Evolutionary conservation across 2,113 vertebrate genomes (phyloP), one percentile per base, ranked within the genome.

Genomic region (Nerophis ophidion): DNA sequence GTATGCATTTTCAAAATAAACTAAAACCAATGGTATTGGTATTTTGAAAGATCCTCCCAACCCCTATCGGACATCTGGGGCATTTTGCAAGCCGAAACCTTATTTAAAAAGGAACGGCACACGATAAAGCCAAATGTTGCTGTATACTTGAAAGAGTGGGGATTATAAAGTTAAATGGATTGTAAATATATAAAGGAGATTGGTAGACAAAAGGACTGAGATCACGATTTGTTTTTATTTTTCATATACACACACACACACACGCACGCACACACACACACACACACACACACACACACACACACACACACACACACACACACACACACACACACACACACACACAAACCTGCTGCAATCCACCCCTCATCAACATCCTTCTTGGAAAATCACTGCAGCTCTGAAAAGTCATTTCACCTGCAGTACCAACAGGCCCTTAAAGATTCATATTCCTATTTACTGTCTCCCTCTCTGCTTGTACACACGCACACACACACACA

Each of bases 391-490:
- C 79, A 87, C 83, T 71, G 72, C 70, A 14, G 76, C 76, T 83
- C 80, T 77, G 78, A 87, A 86, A 88, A 86, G 83, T 84, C 74
- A 81, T 84, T 84, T 81, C 82, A 84, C 76, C 80, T 80, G 78
- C 85, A 77, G 70, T 81, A 76, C 80, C 84, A 89, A 86, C 82
- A 86, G 76, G 75, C 75, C 77, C 79, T 87, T 86, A 85, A 89
- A 69, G 86, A 86, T 85, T 89, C 85, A 89, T 85, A 86, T 85
- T 89, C 84, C 87, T 86, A 86, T 88, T 88, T 89, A 84, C 85
- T 88, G 81, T 86, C 84, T 84, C 71, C 74, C 68, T 74, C 52
- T 69, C 62, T 63, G 71, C 57, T 59, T 42, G 10, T 47, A 53
- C 48, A 47, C 54, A 57, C 55, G 54, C 48, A 46, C 48, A 34